Conservation (phyloP, 2,113 vertebrate genomes). For the Zosterops pallidus region DNA sequence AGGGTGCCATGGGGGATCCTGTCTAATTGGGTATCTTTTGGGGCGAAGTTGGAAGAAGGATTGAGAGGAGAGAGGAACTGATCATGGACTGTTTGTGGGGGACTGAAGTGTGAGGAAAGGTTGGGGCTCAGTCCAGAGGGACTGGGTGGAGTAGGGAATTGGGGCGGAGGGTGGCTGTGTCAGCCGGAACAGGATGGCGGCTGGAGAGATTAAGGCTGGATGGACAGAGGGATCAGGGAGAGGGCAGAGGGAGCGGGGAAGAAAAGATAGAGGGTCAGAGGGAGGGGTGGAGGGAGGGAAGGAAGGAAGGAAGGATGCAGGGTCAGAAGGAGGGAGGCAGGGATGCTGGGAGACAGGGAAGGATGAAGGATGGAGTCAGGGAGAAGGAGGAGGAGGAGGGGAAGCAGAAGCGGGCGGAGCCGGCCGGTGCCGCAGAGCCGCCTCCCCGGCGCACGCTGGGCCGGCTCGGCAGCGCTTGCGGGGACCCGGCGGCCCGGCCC, state of each 20-base stretch:
- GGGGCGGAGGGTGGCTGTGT: rapidly evolving
- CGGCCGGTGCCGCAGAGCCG: neutral
- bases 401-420: neutral
- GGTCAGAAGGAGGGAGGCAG: neutral
- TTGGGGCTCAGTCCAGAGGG: neutral
- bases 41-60: neutral
- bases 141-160: neutral
- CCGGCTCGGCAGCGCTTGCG: neutral
- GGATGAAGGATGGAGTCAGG: neutral
- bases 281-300: too few relatives aligned
- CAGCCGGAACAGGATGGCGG: neutral
- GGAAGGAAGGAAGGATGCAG: neutral
- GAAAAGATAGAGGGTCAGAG: neutral
- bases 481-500: neutral
- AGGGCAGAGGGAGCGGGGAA: neutral
- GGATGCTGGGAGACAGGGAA: neutral
- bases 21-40: neutral
- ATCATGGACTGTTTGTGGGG: neutral
- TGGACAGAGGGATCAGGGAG: neutral
- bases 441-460: neutral
- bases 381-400: neutral
- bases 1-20: neutral
- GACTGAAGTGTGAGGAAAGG: neutral
- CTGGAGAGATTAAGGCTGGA: neutral
- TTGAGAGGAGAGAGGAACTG: neutral